Evolutionary conservation across 2,888 invertebrate genomes (phyloP).

Genomic region (Tetropium fuscum): DNA sequence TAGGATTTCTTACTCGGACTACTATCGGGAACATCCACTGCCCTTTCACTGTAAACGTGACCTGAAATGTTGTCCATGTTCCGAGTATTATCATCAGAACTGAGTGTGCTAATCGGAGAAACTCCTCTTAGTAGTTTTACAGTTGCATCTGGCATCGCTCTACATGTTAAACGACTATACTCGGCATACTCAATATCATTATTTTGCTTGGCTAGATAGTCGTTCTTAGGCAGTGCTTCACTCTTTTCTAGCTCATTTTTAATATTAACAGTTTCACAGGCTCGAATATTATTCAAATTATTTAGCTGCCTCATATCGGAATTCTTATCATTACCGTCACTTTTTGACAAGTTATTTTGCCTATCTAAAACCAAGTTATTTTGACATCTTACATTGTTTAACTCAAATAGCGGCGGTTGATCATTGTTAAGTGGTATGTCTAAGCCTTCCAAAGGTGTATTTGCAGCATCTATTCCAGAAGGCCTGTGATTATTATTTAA

Average conservation of each 20-base stretch:
- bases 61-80: constrained; percentile 49
- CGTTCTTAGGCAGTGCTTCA: constrained; percentile 36
- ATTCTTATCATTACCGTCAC: constrained; percentile 22
- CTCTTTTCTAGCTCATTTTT: constrained; percentile 50
- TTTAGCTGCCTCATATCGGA: constrained; percentile 47
- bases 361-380: constrained; percentile 35
- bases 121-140: constrained; percentile 47
- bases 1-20: constrained; percentile 49
- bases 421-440: constrained; percentile 53
- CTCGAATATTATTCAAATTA: constrained; percentile 61
- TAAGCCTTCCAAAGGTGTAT: constrained; percentile 52
- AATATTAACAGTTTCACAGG: constrained; percentile 53
- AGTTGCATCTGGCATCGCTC: constrained; percentile 74
- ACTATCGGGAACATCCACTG: constrained; percentile 60
- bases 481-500: constrained; percentile 55
- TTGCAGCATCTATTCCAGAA: constrained; percentile 58
- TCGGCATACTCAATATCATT: constrained; percentile 40
- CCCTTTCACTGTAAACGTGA: constrained; percentile 56
- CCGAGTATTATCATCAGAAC: constrained; percentile 54
- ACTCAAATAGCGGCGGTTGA: constrained; percentile 25
- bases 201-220: constrained; percentile 46
- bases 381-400: constrained; percentile 45
- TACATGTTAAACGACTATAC: constrained; percentile 70
- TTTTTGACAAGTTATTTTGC: constrained; percentile 45
- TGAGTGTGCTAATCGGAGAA: constrained; percentile 41